Conservation (phyloP, 2,797 vertebrate genomes). For the Clarias laeviceps region DNA sequence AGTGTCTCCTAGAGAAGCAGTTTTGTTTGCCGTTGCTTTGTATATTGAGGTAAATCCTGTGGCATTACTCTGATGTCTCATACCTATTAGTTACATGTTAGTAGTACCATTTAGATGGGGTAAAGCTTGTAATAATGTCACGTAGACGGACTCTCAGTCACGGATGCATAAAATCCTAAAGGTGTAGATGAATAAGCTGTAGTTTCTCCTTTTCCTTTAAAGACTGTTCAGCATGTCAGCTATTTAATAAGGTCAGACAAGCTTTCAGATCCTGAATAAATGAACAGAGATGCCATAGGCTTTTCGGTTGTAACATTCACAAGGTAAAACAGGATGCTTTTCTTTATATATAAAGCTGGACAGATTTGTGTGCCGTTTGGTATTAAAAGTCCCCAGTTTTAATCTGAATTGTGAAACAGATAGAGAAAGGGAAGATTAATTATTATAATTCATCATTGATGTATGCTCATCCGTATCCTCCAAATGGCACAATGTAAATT, state of each 20-base stretch:
- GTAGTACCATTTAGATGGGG: neutral
- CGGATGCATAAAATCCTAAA: neutral
- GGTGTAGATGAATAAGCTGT: neutral
- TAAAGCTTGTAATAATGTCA: neutral
- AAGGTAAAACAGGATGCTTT: neutral
- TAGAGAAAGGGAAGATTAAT: neutral
- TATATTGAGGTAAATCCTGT: slow-evolving; percentile 23
- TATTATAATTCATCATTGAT: slow-evolving; percentile 18
- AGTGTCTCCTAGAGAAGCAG: neutral
- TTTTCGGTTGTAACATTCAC: neutral
- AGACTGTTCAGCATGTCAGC: no score
- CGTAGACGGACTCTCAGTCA: neutral
- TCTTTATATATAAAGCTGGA: neutral
- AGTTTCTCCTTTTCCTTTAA: neutral
- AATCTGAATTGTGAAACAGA: neutral
- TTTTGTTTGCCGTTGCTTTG: slow-evolving; percentile 32
- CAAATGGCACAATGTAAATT: slow-evolving; percentile 26
- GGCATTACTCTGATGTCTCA: neutral
- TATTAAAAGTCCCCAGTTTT: neutral
- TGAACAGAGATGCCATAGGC: neutral
- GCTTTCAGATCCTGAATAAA: neutral
- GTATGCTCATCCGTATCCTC: slow-evolving; percentile 29
- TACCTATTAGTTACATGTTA: neutral
- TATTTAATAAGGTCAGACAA: neutral
- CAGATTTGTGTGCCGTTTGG: neutral